Evolutionary conservation across 2,888 invertebrate species (phyloP).

Genomic region (Sialis lutaria): DNA sequence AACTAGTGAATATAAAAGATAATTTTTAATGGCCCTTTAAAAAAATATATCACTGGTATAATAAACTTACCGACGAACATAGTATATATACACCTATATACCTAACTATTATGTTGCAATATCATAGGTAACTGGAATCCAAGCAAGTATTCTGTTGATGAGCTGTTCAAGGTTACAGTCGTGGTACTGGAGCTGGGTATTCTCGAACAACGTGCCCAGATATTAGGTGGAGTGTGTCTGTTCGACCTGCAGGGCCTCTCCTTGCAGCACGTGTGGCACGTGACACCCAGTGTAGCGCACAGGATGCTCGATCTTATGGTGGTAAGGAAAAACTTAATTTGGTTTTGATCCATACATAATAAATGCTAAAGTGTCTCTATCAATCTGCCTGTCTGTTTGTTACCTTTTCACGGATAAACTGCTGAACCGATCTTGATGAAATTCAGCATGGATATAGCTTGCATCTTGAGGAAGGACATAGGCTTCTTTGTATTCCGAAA

Average conservation of each 20-base stretch:
- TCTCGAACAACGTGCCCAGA: slow-evolving; percentile 55
- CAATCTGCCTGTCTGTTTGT: too few relatives aligned
- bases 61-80: too few relatives aligned
- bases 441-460: too few relatives aligned
- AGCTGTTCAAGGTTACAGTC: slow-evolving; percentile 54
- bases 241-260: slow-evolving; percentile 57
- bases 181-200: slow-evolving; percentile 54
- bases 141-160: slow-evolving; percentile 40
- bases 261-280: slow-evolving; percentile 52
- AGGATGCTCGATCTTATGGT: slow-evolving; percentile 52
- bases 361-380: too few relatives aligned
- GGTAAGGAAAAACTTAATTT: slow-evolving; percentile 28
- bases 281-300: slow-evolving; percentile 51
- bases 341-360: too few relatives aligned
- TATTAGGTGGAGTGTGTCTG: slow-evolving; percentile 57
- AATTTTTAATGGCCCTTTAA: too few relatives aligned
- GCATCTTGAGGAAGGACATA: too few relatives aligned
- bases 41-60: too few relatives aligned
- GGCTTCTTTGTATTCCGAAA: too few relatives aligned
- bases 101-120: neutral
- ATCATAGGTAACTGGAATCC: slow-evolving; percentile 56
- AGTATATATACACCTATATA: neutral
- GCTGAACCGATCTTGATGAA: too few relatives aligned
- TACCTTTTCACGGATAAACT: too few relatives aligned
- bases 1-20: too few relatives aligned